These are phyloP conservation scores for Oreonectes daqikongensis DNA, from an alignment of 2,797 vertebrate species.

Conservation along the genomic window DNA sequence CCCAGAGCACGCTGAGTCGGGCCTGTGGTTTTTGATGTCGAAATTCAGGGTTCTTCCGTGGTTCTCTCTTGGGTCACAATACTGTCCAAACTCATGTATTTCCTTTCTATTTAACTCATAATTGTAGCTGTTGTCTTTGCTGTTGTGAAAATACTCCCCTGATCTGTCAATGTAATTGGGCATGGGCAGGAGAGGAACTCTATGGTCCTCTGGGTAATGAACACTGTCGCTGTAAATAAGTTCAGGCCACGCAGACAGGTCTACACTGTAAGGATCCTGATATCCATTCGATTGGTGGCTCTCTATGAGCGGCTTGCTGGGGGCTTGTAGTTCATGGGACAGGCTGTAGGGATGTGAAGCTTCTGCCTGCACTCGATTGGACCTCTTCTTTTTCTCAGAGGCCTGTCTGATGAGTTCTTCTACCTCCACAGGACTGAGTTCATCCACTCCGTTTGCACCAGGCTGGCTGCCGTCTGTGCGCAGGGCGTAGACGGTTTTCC, in stretches of 20 bases:
- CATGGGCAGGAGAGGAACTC: conserved; percentile 40
- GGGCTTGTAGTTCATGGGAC: conserved; percentile 72
- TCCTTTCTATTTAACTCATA: background rate
- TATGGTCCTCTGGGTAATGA: conserved; percentile 31
- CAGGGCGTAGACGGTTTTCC: conserved; percentile 87
- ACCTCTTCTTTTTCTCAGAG: conserved; percentile 73
- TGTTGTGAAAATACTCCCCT: conserved; percentile 18
- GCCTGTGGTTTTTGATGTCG: conserved; percentile 29
- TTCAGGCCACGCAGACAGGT: conserved; percentile 45
- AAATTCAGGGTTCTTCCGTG: conserved; percentile 7
- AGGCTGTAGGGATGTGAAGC: conserved; percentile 1
- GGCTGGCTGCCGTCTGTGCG: conserved; percentile 64
- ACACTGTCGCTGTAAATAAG: conserved; percentile 35
- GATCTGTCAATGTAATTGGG: conserved; percentile 25
- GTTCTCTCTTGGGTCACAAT: conserved; percentile 10
- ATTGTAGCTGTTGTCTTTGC: background rate
- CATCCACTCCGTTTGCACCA: conserved; percentile 67
- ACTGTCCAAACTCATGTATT: background rate
- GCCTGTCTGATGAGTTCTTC: conserved; percentile 91
- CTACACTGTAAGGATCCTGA: conserved; percentile 21
- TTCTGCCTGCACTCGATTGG: background rate
- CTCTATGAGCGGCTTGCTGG: conserved; percentile 62
- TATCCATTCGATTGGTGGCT: conserved; percentile 60
- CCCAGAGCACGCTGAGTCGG: conserved; percentile 49
- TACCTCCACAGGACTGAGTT: conserved; percentile 83